Base-by-base conservation (phyloP, 2,113 vertebrate species). In the Triplophysa siluroides region DNA sequence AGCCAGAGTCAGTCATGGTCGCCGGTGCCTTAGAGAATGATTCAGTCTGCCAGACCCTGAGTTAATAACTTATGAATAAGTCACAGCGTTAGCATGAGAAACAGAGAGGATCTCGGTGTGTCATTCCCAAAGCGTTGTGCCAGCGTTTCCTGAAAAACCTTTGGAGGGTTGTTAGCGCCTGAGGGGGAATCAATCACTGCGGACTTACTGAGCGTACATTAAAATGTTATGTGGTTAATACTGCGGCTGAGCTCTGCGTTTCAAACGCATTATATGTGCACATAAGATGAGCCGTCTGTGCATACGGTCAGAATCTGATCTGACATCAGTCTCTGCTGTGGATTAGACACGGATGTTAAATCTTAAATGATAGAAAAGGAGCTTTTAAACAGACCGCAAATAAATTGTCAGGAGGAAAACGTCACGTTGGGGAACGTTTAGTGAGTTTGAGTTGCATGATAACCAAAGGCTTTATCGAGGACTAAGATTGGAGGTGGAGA, bases 181-280 rank as follows among this genome's bases (percentile, higher is more conserved):
- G 81, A 80, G 79, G 86, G 84, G 80, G 72, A 78, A 85, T 85
- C 78, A 79, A 75, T 84, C 85, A 79, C 74, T 78, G 80, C 62
- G 72, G 80, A 61, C 76, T 71, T 64, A 62, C 74, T 52, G 83
- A 82, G 76, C 69, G 45, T 63, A 83, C 84, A 83, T 87, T 87
- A 84, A 87, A 85, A 85, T 85, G 84, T 86, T 83, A 84, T 61
- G 81, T 82, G 75, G 65, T 58, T 45, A 41, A 64, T 50, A 56
- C 29, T 66, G 45, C 11, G 14, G 24, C 2, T 58, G 66, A 74
- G 62, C 24, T 47, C 52, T 50, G 33, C n/a, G 41, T 78, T 62
- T 64, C 58, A 72, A 41, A 73, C 52, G 56, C 74, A 43, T 78
- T 61, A 58, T 16, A 72, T 58, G 21, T 21, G 21, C 60, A 63